Evolutionary conservation across 2,888 invertebrate species (phyloP), one percentile per base, ranked within the genome.

Genomic region (Philopedon plagiatum): DNA sequence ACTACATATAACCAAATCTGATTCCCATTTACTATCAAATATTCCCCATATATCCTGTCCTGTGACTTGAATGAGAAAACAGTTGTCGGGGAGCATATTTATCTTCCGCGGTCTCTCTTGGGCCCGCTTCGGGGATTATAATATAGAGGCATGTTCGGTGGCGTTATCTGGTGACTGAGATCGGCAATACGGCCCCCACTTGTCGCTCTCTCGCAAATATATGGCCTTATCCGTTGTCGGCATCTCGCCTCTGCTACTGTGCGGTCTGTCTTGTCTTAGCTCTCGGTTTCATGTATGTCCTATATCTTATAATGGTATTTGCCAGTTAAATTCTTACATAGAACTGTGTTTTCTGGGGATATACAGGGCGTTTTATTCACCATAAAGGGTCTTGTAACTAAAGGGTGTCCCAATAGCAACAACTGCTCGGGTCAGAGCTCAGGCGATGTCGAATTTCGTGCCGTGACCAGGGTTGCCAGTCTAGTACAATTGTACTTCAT

Each of bases 161-260:
- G 81, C 79, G 78, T 79, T 82, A 83, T 83, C 83, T 83, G 79
- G 80, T 80, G 80, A 76, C 76, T 77, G 78, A 80, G 80, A 83
- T 83, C 83, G 77, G 81, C 81, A 81, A 81, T 79, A 81, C 80
- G 80, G 80, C 77, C 79, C 79, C 80, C 79, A 81, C 81, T 81
- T 81, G 82, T 82, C 82, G 80, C 81, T 71, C 77, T 56, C 44
- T 46, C 44, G 75, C 77, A 81, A 79, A 82, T 82, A 81, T 82
- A 82, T 79, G 77, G 77, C 77, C 77, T 78, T 78, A 78, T 79
- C 79, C 71, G 44, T 56, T 19, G 75, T 63, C 70, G 74, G 74
- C 71, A 71, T 65, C 68, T 60, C 66, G 74, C 67, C 71, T 71
- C 72, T 73, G 76, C 63, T 73, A 67, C 72, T 75, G 75, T 75